Evolutionary conservation across 2,797 vertebrate species (phyloP).

Genomic region (Anguilla pacifica): DNA sequence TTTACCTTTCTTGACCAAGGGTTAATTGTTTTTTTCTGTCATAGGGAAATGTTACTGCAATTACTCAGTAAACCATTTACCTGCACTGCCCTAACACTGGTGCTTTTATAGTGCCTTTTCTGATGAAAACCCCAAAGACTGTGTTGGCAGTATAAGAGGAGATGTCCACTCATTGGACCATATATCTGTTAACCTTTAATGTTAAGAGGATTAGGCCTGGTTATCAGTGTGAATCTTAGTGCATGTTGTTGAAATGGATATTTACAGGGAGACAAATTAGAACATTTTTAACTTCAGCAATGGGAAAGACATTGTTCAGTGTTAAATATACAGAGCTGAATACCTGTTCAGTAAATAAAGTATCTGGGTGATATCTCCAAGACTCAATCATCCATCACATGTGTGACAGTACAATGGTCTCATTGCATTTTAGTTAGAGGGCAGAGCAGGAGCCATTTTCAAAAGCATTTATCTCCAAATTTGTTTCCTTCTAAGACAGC

Average conservation of each 20-base stretch:
- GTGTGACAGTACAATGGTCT: background rate
- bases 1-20: too few relatives aligned
- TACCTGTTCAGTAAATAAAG: background rate
- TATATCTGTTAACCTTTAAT: background rate
- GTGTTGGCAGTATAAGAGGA: background rate
- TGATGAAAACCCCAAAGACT: too few relatives aligned
- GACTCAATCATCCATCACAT: background rate
- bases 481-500: background rate
- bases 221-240: background rate
- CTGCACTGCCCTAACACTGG: too few relatives aligned
- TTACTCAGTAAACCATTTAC: too few relatives aligned
- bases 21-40: too few relatives aligned
- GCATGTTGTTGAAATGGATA: background rate
- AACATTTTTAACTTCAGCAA: background rate
- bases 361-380: background rate
- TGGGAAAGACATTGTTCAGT: background rate
- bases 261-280: background rate
- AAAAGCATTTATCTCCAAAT: constrained; percentile 2
- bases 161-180: background rate
- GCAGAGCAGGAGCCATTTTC: constrained; percentile 6
- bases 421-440: background rate
- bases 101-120: too few relatives aligned
- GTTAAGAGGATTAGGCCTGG: background rate
- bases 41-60: too few relatives aligned
- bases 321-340: background rate